Base-by-base conservation (phyloP, 2,888 invertebrate genomes). In the Cheiracanthium punctorium region DNA sequence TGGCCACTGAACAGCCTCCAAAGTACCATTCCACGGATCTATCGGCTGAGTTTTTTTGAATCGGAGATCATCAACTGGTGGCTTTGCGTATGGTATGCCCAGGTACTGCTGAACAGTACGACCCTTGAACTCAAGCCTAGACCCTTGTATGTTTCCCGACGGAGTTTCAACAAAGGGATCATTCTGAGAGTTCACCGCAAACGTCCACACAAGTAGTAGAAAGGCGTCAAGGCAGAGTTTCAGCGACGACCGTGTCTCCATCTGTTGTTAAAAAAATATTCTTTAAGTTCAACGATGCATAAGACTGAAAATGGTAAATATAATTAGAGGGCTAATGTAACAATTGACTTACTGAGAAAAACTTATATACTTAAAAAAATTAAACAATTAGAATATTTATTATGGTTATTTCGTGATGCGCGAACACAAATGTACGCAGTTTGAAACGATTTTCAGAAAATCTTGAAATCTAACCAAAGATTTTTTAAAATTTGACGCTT, bases 51-150 rank as follows among this genome's bases (percentile, higher is more conserved):
- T 33, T 10, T 43, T 74, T 24, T 43, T 58, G 64, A 85, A 85
- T 10, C 85, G 79, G 0, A 74, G 33, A 0, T 58, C 12, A 5
- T 75, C 80, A 14, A 75, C 33, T 2, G 85, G 85, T 1, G 85
- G 80, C 29, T 64, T 17, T 4, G 80, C 85, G 29, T 80, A 85
- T 7, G 80, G 80, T 33, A 85, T 37, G 0, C 85, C 71, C 0
- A 79, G 74, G 29, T 52, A 88, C 20, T 69, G 69, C 7, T 24
- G 8, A n/a, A 69, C 33, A 20, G 69, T 10, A 17, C 0, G 1
- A 1, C 69, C 37, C 0, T n/a, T n/a, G 20, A 33, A 69, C 0
- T 2, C 7, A 7, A 69, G n/a, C 8, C 8, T 33, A n/a, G 33
- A 33, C 10, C 69, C 69, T 4, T 28, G 33, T n/a, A 69, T 8